Base-by-base conservation (phyloP, 2,797 vertebrate genomes). In the Scolopax rusticola region DNA sequence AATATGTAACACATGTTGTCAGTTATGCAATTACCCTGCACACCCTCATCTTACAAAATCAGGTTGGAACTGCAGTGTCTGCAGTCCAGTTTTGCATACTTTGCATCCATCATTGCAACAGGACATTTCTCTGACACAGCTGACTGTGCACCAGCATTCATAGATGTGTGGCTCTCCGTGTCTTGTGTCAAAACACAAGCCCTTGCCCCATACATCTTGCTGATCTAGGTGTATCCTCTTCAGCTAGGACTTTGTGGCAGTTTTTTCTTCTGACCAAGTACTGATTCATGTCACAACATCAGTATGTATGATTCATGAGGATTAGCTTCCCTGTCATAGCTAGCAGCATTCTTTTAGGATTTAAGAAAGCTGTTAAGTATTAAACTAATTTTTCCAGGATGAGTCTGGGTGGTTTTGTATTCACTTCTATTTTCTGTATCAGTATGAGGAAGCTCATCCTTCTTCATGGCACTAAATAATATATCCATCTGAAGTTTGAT, bases 261-360 rank as follows among this genome's bases (percentile, higher is more conserved):
- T 23, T 78, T 50, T 76, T 71, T 64, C 9, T 68, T 17, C 33
- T 48, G 23, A 40, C 23, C 73, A 68, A 50, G 11, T 16, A 75
- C 13, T 40, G 30, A 5, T 48, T 57, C 14, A 11, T 67, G 12
- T 67, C 56, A 48, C 30, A 70, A 10, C 56, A 23, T 84, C 50
- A 28, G 40, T 30, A 47, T 10, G 5, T 38, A 41, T 0, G 2
- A 60, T 78, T 51, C 15, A 27, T 0, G 0, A 85, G 38, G n/a
- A 54, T 90, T 82, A 57, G 6, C 30, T 67, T 87, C 23, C 30
- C 21, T 84, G 10, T 30, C 23, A 12, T 12, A 73, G 33, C 40
- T 50, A 47, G 18, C 12, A 4, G 12, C 41, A 84, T 89, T 65
- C 41, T 77, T 32, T 45, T 28, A 40, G n/a, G 12, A 33, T 43